Base-by-base conservation (phyloP, 2,797 vertebrate species). In the Agapornis canus region DNA sequence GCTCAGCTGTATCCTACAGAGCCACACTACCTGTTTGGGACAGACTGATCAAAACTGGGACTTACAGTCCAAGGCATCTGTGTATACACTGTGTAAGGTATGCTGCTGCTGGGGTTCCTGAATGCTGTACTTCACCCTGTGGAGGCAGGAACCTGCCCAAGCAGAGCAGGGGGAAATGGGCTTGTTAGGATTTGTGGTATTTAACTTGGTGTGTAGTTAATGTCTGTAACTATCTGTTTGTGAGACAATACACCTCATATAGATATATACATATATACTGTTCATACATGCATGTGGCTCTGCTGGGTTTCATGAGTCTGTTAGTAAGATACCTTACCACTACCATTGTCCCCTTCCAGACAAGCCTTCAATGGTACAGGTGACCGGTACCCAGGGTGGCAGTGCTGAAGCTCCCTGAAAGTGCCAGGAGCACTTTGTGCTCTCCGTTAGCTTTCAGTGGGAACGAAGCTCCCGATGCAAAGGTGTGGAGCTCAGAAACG, bases 51-150 rank as follows among this genome's bases (percentile, higher is more conserved):
- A 31, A 2, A 54, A 15, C n/a, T 0, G 25, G 25, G 4, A 25
- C 29, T 4, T 15, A 7, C 6, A 23, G 0, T 2, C 35, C 0
- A 1, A 29, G 37, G 43, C 13, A 29, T 2, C 15, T 6, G 23
- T 15, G 35, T 22, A 11, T 2, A 5, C 0, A 1, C n/a, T 27
- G 37, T 0, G 1, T 0, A 4, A 23, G 2, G 2, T 2, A 31
- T 3, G 2, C 18, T 6, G 71, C 29, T 4, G 1, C 78, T 25
- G 0, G 0, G 42, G 39, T 11, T 57, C 60, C 52, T 5, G 25
- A 42, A 11, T 19, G 3, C 10, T 1, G 7, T 0, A 5, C n/a
- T 54, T 35, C 0, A 4, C 10, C 27, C 43, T 13, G 45, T 0
- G 0, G 22, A 69, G 65, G 64, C 51, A 3, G 0, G 27, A 52